Percentiles rank a stretch among this genome's conserved stretches.
Conservation (phyloP, 2,113 vertebrate species). For the Meles meles region DNA sequence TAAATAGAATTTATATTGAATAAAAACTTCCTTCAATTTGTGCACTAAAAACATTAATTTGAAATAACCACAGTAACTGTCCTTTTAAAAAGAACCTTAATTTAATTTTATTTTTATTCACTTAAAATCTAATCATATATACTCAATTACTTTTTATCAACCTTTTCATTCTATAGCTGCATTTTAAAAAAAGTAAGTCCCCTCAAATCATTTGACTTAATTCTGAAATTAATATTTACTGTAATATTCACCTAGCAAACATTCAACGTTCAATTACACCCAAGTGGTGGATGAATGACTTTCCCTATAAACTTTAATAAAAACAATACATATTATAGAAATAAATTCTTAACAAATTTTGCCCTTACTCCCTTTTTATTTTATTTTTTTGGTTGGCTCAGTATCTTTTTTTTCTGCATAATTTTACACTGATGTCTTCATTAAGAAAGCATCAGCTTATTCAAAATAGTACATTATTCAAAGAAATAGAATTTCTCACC, state of each 20-base stretch:
- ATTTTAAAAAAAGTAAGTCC: neutral
- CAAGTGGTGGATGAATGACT: neutral
- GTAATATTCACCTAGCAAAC: neutral
- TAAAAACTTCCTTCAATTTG: neutral
- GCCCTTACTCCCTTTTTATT: neutral
- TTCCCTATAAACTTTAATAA: neutral
- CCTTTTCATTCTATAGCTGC: neutral
- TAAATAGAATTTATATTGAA: neutral
- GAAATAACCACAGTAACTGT: neutral
- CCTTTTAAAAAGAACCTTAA: neutral
- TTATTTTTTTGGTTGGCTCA: neutral
- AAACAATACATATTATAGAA: neutral
- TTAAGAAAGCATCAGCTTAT: neutral
- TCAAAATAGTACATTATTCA: neutral
- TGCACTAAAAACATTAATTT: neutral
- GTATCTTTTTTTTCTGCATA: neutral
- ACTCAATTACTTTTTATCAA: neutral
- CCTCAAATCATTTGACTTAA: neutral
- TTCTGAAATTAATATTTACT: neutral
- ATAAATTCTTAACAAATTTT: neutral
- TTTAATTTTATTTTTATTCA: neutral
- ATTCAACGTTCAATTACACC: neutral
- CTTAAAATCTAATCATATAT: neutral
- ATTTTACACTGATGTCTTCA: neutral
- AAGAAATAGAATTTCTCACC: neutral